Conservation (phyloP, 2,888 invertebrate genomes). For the Catocala sponsa region DNA sequence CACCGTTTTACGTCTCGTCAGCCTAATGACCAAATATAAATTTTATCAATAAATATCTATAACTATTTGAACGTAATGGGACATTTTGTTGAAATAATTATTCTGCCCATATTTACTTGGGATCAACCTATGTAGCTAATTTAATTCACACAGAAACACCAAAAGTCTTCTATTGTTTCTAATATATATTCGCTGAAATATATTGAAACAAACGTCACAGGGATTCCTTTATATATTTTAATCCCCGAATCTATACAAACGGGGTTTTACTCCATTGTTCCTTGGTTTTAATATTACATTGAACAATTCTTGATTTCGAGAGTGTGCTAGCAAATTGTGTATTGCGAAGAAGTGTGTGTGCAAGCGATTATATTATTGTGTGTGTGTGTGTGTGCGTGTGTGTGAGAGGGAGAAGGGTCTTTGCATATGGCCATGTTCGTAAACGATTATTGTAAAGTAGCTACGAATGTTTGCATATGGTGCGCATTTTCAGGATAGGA, state of each 20-base stretch:
- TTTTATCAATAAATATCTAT: no score
- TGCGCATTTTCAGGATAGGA: constrained; percentile 6
- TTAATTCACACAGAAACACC: constrained; percentile 6
- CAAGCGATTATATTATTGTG: no score
- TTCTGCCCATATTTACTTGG: no score
- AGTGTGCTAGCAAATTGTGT: constrained; percentile 40
- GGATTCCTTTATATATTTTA: constrained; percentile 49
- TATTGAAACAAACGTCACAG: constrained; percentile 24
- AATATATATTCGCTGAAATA: constrained; percentile 39
- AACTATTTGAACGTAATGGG: no score
- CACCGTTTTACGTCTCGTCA: no score
- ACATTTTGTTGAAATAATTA: no score
- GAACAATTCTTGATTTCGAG: constrained; percentile 42
- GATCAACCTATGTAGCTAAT: no score
- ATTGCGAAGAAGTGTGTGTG: constrained; percentile 2
- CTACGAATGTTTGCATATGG: constrained; percentile 1
- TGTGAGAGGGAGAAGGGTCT: no score
- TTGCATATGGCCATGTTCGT: background rate
- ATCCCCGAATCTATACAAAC: constrained; percentile 50
- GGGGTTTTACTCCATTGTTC: constrained; percentile 44
- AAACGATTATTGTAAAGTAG: constrained; percentile 6
- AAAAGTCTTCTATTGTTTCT: constrained; percentile 40
- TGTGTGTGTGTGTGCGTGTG: no score
- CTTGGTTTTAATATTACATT: constrained; percentile 51
- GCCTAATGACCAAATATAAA: no score